These are phyloP conservation scores for Pongo pygmaeus DNA, from an alignment of 2,113 vertebrate species.

Conservation along the genomic window DNA sequence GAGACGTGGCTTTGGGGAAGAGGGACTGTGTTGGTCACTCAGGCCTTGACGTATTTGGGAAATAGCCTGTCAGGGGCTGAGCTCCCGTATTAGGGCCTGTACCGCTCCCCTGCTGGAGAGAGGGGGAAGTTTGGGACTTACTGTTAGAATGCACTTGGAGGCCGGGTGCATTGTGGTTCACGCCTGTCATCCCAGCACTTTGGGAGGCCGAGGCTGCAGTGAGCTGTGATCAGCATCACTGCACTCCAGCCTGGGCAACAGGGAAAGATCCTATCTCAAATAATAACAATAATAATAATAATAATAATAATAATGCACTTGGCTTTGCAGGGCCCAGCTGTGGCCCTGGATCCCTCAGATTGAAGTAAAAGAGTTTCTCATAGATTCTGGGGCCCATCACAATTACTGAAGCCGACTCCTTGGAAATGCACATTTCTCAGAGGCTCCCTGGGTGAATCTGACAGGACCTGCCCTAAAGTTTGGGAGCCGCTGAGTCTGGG, in stretches of 20 bases:
- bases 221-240: too few relatives aligned
- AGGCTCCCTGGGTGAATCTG: not conserved
- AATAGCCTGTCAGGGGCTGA: not conserved
- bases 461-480: not conserved
- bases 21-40: fast-evolving
- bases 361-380: not conserved
- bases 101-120: not conserved
- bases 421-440: not conserved
- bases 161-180: too few relatives aligned
- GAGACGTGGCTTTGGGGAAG: not conserved
- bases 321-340: not conserved
- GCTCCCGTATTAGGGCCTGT: not conserved
- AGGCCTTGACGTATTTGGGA: not conserved
- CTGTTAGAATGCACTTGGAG: not conserved
- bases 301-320: not conserved
- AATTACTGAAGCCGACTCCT: not conserved
- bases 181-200: too few relatives aligned
- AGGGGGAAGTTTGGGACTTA: not conserved
- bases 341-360: not conserved
- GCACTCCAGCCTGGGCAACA: too few relatives aligned
- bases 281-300: too few relatives aligned
- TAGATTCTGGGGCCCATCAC: not conserved
- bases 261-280: not conserved
- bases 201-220: too few relatives aligned
- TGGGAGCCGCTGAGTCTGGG: not conserved